Evolutionary conservation across 1,140 invertebrate genomes (phyloP).

Genomic region (Octopus sinensis): DNA sequence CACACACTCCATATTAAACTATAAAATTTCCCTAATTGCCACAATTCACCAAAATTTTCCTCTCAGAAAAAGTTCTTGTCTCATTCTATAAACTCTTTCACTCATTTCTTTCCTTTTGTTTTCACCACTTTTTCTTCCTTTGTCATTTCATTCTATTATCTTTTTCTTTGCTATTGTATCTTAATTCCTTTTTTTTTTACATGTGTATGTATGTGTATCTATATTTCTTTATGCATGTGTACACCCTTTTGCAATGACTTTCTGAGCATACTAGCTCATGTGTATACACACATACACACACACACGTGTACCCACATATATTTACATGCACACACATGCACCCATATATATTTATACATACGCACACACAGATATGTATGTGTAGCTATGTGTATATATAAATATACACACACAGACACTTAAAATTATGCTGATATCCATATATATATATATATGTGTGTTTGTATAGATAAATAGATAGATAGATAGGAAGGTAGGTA

Average conservation of each 20-base stretch:
- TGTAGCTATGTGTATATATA: neutral
- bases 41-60: no score
- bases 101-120: no score
- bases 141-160: no score
- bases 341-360: neutral
- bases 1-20: no score
- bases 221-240: neutral
- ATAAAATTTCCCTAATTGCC: no score
- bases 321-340: neutral
- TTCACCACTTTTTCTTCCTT: no score
- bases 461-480: neutral
- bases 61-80: no score
- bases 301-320: neutral
- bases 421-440: neutral
- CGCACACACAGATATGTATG: neutral
- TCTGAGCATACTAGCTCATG: neutral
- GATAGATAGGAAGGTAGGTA: neutral
- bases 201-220: neutral
- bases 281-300: neutral
- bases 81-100: no score
- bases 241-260: neutral
- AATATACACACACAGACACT: neutral
- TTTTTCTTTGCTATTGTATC: no score
- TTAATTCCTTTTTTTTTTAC: neutral
- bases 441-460: neutral